phyloP scores from a whole-genome alignment of 2,888 invertebrate species.

The Diarsia brunnea region DNA sequence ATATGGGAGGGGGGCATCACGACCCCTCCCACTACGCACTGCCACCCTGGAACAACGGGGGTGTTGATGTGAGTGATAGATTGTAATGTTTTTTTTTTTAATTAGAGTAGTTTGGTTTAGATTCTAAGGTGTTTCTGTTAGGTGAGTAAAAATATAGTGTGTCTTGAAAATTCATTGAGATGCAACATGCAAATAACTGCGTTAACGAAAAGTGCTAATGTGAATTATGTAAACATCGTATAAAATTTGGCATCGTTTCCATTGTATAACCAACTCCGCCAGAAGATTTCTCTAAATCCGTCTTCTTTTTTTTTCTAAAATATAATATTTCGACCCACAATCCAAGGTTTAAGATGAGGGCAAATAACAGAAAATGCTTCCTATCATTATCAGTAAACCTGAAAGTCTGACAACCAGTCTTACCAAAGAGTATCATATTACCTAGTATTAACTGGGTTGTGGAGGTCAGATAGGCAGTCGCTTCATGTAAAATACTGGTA shows the following conservation, averaged over 20 bases:
- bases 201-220: neutral
- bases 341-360: too few species aligned
- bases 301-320: too few species aligned
- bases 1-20: slow-evolving; percentile 96
- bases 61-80: slow-evolving; percentile 91
- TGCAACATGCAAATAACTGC: neutral
- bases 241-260: neutral
- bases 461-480: too few species aligned
- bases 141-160: neutral
- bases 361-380: too few species aligned
- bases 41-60: slow-evolving; percentile 90
- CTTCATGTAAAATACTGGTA: too few species aligned
- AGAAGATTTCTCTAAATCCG: neutral
- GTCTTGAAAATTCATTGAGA: neutral
- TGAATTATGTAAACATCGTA: neutral
- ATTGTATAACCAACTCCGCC: neutral
- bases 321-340: too few species aligned
- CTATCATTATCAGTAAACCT: too few species aligned
- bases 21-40: slow-evolving; percentile 93
- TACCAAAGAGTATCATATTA: too few species aligned
- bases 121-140: neutral
- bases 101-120: neutral
- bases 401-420: too few species aligned
- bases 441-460: too few species aligned
- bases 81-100: neutral